Evolutionary conservation across 2,888 invertebrate species (phyloP).

Genomic region (Ornithoptera priamus): DNA sequence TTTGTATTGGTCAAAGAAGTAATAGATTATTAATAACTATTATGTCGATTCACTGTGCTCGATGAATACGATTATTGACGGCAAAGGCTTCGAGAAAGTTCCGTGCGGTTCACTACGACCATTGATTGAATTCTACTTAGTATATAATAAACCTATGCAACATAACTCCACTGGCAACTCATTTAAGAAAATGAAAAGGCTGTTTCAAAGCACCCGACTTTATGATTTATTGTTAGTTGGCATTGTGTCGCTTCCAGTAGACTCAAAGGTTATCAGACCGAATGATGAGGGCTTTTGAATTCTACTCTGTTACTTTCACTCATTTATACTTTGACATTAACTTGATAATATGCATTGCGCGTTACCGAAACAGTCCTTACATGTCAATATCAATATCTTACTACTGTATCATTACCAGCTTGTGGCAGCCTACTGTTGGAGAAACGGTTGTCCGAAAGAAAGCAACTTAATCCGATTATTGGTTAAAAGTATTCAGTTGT

Average conservation of each 20-base stretch:
- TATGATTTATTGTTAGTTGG: constrained; percentile 59
- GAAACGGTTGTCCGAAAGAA: too few relatives aligned
- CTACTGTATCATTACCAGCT: too few relatives aligned
- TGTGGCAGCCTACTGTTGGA: too few relatives aligned
- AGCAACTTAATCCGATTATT: too few relatives aligned
- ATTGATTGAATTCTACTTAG: constrained; percentile 62
- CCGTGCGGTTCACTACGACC: constrained; percentile 57
- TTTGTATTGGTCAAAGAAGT: constrained; percentile 27
- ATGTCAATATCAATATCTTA: too few relatives aligned
- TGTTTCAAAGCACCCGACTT: constrained; percentile 59
- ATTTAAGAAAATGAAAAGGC: constrained; percentile 75
- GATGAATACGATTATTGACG: constrained; percentile 68
- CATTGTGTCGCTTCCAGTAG: constrained; percentile 63
- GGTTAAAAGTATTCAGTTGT: too few relatives aligned
- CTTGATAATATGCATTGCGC: constrained; percentile 32
- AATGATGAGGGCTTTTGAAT: constrained; percentile 70
- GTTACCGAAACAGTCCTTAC: too few relatives aligned
- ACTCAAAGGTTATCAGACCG: constrained; percentile 74
- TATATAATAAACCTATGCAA: constrained; percentile 62
- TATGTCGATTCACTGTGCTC: constrained; percentile 52
- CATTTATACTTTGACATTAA: constrained; percentile 60
- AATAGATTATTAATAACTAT: constrained; percentile 52
- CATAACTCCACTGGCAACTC: constrained; percentile 61
- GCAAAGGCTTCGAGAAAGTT: constrained; percentile 67
- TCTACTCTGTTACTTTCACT: constrained; percentile 70